Base-by-base conservation (phyloP, 2,888 invertebrate genomes). In the Pristionchus fissidentatus region DNA sequence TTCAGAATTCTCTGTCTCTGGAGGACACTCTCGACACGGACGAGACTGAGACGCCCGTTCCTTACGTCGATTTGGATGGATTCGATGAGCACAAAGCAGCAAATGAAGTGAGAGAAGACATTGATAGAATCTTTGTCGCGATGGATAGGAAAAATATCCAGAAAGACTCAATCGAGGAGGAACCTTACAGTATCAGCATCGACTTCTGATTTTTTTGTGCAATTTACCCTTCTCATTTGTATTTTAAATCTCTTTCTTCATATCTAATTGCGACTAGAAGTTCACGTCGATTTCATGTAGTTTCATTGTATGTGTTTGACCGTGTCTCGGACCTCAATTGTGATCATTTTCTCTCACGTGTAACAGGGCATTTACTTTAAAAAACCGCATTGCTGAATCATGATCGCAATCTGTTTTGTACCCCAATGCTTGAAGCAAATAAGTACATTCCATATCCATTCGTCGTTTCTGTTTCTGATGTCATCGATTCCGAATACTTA, bases 1-100 rank as follows among this genome's bases (percentile, higher is more conserved):
- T 10, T 62, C 80, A 81, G 62, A 62, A 81, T n/a, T 62, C 80
- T 2, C 60, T 81, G 22, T 81, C 80, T 5, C 43, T 81, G 29
- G 80, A 81, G 46, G 80, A 81, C 10, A 41, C 55, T n/a, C 8
- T 57, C 0, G 57, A 57, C 0, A 57, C 26, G 41, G 7, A 19
- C 7, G 62, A 46, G 0, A 5, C 43, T 32, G 41, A 41, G 38
- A 41, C n/a, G 62, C 62, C 32, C 60, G 26, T 13, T 35, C 46
- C 80, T 19, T 81, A 81, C 46, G 80, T 62, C 35, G 62, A 81
- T 46, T 62, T 57, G 7, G 43, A 62, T 32, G 80, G 38, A 49
- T 81, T 81, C 80, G 29, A 60, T 29, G 29, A 41, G 0, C 22
- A 57, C 4, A 35, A 55, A 19, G 22, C 5, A n/a, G 70, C 70